Evolutionary conservation across 2,888 invertebrate genomes (phyloP).

Genomic region (Thelaira solivaga): DNA sequence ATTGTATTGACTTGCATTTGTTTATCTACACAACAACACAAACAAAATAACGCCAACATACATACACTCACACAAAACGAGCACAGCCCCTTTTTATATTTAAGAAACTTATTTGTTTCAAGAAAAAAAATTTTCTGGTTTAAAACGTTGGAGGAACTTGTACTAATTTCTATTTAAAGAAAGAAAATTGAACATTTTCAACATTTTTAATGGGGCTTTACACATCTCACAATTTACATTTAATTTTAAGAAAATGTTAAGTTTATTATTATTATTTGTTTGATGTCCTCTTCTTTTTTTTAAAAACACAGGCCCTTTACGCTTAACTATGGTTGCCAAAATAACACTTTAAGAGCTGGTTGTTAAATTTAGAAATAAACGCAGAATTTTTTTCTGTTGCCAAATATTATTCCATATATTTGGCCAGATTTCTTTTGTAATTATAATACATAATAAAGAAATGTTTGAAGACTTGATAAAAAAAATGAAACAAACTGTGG

Average conservation of each 20-base stretch:
- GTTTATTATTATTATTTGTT: constrained; percentile 32
- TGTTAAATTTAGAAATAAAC: constrained; percentile 34
- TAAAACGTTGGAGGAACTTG: no score
- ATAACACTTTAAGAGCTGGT: constrained; percentile 37
- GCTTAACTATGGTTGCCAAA: constrained; percentile 36
- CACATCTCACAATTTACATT: constrained; percentile 2
- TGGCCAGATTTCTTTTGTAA: constrained; percentile 13
- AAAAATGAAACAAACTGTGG: constrained; percentile 51
- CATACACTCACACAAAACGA: neutral
- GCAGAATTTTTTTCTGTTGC: neutral
- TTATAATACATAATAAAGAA: constrained; percentile 29
- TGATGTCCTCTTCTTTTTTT: constrained; percentile 1
- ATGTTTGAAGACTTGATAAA: constrained; percentile 27
- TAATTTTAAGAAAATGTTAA: constrained; percentile 51
- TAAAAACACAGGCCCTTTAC: constrained; percentile 5
- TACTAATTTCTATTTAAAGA: no score
- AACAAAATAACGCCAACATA: neutral
- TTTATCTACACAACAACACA: constrained; percentile 20
- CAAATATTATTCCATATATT: neutral
- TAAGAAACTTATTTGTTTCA: no score
- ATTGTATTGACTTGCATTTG: constrained; percentile 49
- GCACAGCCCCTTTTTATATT: no score
- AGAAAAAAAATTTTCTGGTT: no score
- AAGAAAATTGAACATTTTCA: no score
- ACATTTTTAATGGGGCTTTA: no score